Conservation (phyloP, 2,797 vertebrate genomes). For the Xenops minutus region DNA sequence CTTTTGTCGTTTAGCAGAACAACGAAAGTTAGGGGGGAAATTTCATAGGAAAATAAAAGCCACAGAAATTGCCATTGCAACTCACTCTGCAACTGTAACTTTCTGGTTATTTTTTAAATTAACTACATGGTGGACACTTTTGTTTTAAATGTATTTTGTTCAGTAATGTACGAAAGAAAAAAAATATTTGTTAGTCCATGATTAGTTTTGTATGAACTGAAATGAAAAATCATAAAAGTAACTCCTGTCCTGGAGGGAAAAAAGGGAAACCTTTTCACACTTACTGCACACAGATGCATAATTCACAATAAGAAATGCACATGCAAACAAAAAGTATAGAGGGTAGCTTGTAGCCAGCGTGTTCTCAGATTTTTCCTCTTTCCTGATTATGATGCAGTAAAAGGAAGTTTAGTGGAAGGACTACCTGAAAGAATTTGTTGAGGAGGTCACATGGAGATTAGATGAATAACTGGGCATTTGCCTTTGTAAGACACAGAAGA, state of each 20-base stretch:
- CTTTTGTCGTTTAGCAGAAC: background rate
- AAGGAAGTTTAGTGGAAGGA: background rate
- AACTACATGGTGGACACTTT: background rate
- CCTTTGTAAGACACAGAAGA: background rate
- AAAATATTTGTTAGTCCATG: background rate
- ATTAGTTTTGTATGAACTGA: background rate
- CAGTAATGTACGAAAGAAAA: background rate
- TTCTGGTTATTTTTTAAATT: background rate
- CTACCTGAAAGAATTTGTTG: background rate
- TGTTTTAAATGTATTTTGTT: background rate
- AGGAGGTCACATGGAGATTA: background rate
- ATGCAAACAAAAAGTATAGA: background rate
- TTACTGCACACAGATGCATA: background rate
- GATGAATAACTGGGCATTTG: background rate
- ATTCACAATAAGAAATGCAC: background rate
- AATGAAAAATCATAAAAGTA: background rate
- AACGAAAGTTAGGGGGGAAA: background rate
- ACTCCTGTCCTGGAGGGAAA: background rate
- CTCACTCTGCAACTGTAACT: background rate
- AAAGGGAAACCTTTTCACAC: background rate
- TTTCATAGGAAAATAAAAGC: background rate
- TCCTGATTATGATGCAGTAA: background rate
- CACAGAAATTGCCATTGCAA: background rate
- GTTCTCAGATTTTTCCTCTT: background rate
- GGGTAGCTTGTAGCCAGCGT: background rate